These are phyloP conservation scores for Tonatia bakeri DNA, from an alignment of 2,113 vertebrate genomes.

Conservation along the genomic window DNA sequence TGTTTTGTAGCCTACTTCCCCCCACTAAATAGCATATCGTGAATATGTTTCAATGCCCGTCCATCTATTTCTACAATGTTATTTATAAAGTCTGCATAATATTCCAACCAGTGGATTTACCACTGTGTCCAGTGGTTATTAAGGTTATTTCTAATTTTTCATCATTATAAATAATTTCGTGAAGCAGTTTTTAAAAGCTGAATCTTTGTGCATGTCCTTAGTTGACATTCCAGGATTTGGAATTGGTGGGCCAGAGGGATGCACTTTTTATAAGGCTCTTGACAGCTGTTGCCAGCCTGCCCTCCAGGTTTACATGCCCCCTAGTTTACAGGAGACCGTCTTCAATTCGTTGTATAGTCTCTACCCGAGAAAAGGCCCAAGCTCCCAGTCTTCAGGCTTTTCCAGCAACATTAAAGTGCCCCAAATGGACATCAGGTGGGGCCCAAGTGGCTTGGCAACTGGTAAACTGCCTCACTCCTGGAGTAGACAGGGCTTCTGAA, in stretches of 20 bases:
- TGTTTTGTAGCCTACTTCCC: not conserved
- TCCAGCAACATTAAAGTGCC: not conserved
- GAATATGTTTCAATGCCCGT: not conserved
- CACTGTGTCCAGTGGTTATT: not conserved
- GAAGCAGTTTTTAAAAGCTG: not conserved
- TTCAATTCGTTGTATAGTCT: not conserved
- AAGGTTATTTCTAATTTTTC: conserved; percentile 10
- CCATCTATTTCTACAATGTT: not conserved
- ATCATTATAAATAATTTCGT: conserved; percentile 2
- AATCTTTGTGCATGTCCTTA: not conserved
- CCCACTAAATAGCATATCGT: not conserved
- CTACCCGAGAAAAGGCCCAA: not conserved
- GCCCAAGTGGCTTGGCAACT: not conserved
- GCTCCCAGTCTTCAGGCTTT: not conserved
- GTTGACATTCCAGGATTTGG: not conserved
- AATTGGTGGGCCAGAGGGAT: not conserved
- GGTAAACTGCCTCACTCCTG: not conserved
- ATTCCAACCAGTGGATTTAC: not conserved
- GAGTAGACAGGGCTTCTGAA: not conserved
- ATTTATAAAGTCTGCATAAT: not conserved
- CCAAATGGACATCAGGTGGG: not conserved
- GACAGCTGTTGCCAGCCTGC: not conserved
- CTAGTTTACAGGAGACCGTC: not conserved
- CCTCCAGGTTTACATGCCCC: not conserved
- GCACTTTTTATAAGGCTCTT: not conserved